Evolutionary conservation across 2,113 vertebrate species (phyloP), one percentile per base, ranked within the genome.

Genomic region (Brevimyrus niger): DNA sequence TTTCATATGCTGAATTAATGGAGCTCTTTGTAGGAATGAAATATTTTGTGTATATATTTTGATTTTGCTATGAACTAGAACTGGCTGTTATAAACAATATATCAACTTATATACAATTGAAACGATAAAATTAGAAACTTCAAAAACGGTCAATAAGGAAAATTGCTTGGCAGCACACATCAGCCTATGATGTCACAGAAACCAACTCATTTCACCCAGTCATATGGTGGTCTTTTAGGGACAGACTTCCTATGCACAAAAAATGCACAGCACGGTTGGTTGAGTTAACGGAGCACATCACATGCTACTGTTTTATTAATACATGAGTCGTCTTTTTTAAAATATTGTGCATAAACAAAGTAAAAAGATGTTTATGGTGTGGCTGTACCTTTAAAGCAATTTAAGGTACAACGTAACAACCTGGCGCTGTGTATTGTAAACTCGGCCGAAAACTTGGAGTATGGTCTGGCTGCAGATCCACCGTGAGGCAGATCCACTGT

Each of bases 1-100:
- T 86, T 82, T 91, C 90, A 91, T 85, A 90, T 91, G 90, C 91
- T 91, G 89, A 89, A 90, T 92, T 90, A 93, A 90, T 88, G 90
- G 89, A 82, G 27, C 13, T 35, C 90, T 91, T 92, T 88, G 88
- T 76, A 44, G 17, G 42, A 83, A 89, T 86, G 76, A 88, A 90
- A 44, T 89, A 85, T 88, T 90, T 90, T 88, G 83, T 76, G 35
- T 89, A 86, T 84, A 76, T 27, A 46, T 86, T 86, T 86, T 86
- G 42, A 44, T 21, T 82, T 83, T 42, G 80, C 69, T 5, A 2
- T 65, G 58, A 65, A 11, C 23, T 65, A 27, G 58, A 65, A 9
- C n/a, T 27, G 58, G 23, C 23, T 65, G 23, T 3, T 61, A 61
- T 27, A 61, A 61, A 61, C 58, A 61, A 61, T n/a, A 61, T 61